A percentile compares a stretch with the other conserved stretches of the same genome.
Evolutionary conservation across 1,140 invertebrate species (phyloP).

Genomic region (Bradynema listronoti): DNA sequence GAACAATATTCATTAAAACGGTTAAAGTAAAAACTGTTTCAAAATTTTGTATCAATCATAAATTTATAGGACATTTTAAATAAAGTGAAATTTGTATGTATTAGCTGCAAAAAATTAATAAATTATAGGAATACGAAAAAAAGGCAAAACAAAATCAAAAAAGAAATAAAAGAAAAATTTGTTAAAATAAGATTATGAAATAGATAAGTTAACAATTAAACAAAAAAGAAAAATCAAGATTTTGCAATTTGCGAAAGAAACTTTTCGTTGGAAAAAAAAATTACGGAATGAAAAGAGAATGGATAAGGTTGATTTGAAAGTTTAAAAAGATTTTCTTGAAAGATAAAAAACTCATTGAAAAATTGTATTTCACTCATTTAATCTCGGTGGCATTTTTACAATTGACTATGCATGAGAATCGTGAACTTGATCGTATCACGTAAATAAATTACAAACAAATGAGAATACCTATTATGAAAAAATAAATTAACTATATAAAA

Average conservation of each 20-base stretch:
- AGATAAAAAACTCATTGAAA: not conserved
- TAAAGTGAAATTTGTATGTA: not conserved
- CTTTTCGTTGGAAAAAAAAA: constrained; percentile 1
- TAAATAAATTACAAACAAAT: not conserved
- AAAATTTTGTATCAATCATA: not conserved
- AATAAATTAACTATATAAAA: not conserved
- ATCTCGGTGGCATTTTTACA: not conserved
- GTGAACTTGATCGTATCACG: too few species aligned
- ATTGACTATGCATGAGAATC: too few species aligned
- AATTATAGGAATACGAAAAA: not conserved
- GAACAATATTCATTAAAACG: too few species aligned
- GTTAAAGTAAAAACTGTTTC: constrained; percentile 1
- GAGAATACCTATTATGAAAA: not conserved
- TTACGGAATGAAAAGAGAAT: not conserved
- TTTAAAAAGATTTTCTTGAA: not conserved
- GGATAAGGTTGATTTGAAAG: not conserved
- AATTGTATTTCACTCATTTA: not conserved
- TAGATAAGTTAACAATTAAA: not conserved
- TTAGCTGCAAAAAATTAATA: not conserved
- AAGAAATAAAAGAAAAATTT: not conserved
- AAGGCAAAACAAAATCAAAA: not conserved
- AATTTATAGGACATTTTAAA: not conserved
- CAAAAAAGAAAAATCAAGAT: not conserved
- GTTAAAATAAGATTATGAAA: not conserved
- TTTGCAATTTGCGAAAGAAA: not conserved